phyloP scores from a whole-genome alignment of 2,113 vertebrate species.

The Zosterops borbonicus region DNA sequence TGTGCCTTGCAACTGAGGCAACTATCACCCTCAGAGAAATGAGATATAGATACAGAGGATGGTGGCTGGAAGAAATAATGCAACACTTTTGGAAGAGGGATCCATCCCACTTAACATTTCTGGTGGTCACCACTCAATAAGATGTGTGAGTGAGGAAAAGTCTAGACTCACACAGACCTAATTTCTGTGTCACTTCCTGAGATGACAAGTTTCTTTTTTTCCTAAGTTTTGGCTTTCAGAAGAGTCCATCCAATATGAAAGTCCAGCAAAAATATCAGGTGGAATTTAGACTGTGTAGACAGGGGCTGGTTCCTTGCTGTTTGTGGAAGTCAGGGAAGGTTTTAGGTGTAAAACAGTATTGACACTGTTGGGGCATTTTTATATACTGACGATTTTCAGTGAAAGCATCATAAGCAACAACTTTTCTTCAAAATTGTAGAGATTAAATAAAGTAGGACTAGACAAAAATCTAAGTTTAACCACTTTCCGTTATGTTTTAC shows the following conservation, averaged over 20 bases:
- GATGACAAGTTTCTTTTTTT: neutral
- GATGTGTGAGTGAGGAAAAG: neutral
- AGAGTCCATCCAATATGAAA: neutral
- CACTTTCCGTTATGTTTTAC: neutral
- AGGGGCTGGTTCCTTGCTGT: neutral
- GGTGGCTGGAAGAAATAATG: neutral
- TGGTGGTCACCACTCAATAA: neutral
- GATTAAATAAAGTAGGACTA: neutral
- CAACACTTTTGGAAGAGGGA: neutral
- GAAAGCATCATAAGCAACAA: neutral
- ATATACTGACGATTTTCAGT: neutral
- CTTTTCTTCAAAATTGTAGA: neutral
- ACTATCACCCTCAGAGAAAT: neutral
- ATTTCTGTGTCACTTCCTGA: neutral
- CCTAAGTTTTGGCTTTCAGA: neutral
- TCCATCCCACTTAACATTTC: neutral
- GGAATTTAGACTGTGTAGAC: neutral
- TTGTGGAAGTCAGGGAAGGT: neutral
- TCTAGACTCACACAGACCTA: neutral
- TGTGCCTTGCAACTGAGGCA: neutral
- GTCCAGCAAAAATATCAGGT: neutral
- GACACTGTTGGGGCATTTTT: neutral
- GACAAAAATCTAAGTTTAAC: neutral
- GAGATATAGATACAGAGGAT: neutral
- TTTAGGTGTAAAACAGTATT: neutral